Conservation (phyloP, 2,888 invertebrate species). For the Nomada flava region DNA sequence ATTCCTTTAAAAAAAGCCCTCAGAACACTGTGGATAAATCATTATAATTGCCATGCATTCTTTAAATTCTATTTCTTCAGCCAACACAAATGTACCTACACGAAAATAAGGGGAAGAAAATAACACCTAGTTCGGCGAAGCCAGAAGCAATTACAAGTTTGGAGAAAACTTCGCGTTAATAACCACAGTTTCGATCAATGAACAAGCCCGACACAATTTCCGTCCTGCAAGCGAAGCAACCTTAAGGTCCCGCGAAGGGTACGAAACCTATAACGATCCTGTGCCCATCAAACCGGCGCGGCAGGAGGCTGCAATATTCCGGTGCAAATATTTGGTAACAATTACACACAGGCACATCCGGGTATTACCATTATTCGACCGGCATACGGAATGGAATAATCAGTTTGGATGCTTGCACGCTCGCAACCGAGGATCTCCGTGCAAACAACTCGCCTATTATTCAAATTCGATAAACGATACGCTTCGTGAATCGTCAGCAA, state of each 20-base stretch:
- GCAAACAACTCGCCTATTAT: slow-evolving; percentile 44
- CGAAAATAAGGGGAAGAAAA: neutral
- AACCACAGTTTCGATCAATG: slow-evolving; percentile 3
- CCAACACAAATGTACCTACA: neutral
- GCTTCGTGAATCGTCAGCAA: slow-evolving; percentile 17
- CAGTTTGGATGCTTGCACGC: slow-evolving; percentile 38
- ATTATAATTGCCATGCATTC: too few species aligned
- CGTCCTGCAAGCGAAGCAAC: slow-evolving; percentile 18
- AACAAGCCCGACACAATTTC: slow-evolving; percentile 23
- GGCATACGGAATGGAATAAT: slow-evolving; percentile 63
- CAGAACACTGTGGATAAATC: too few species aligned
- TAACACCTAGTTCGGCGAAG: too few species aligned
- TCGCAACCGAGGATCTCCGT: slow-evolving; percentile 12
- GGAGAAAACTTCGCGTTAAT: slow-evolving; percentile 11
- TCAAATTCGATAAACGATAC: slow-evolving; percentile 54
- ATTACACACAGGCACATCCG: slow-evolving; percentile 53
- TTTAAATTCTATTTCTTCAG: neutral
- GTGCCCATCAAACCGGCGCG: slow-evolving; percentile 42
- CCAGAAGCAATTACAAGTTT: neutral
- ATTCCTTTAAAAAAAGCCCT: too few species aligned
- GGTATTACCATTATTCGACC: slow-evolving; percentile 59
- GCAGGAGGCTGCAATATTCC: slow-evolving; percentile 49
- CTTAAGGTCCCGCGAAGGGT: slow-evolving; percentile 18
- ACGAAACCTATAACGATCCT: slow-evolving; percentile 43
- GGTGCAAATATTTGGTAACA: slow-evolving; percentile 63